Evolutionary conservation across 2,888 invertebrate species (phyloP), one percentile per base, ranked within the genome.

Genomic region (Monopis laevigella): DNA sequence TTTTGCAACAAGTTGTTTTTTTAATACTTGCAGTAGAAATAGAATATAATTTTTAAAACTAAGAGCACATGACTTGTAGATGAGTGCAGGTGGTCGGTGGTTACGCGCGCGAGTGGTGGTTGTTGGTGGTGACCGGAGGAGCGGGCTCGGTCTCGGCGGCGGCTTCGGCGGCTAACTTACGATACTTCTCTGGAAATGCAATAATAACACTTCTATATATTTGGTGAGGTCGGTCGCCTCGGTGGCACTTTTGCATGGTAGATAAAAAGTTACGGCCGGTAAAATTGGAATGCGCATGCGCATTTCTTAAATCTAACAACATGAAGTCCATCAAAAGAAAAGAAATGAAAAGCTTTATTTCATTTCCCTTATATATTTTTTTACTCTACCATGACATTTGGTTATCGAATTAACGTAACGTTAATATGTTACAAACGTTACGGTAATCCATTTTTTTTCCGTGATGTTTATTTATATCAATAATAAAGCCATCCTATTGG

Each of bases 101-200:
- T 55, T 69, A 82, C 54, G 80, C 62, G 43, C 72, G 50, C 50
- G 82, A 65, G 58, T 72, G 77, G 55, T 73, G 81, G 59, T 73
- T 82, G 46, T 67, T 58, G 27, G 72, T 82, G 51, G 77, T 74
- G 6, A 67, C 78, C 8, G 69, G 71, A 40, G 68, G 77, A 30
- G 67, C 65, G 43, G 51, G 51, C 30, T 66, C 72, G 17, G 74
- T 75, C 7, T 68, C 72, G 6, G 74, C 71, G 2, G 74, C 82
- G 2, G 75, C 82, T 51, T 83, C 84, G 42, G 83, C 80, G 56
- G 82, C 84, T 44, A 88, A 71, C 58, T 87, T 86, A 47, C 82
- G 82, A 47, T 88, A 82, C 82, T 88, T 88, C 53, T 72, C 88
- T 88, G 59, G 11, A 65, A 66, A 49, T 40, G n/a, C 5, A 13